Base-by-base conservation (phyloP, 2,888 invertebrate genomes). In the Carcina quercana region DNA sequence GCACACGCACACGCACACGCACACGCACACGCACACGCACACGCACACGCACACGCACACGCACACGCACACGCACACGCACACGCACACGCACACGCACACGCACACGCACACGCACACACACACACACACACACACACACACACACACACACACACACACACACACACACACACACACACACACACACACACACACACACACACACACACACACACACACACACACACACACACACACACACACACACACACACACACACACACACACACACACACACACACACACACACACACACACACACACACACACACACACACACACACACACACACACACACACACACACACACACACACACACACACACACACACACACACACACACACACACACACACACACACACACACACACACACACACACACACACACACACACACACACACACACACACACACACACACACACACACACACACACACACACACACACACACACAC, bases 161-260 rank as follows among this genome's bases (percentile, higher is more conserved):
- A 27, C 27, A 27, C 27, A 27, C 27, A 27, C 27, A 27, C 27
- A 27, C 27, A 27, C 27, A 15, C 27, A 27, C 27, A 27, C 27
- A 15, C 27, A 27, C 27, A 27, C 27, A 27, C 27, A 27, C 27
- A 27, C 27, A 27, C 27, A 27, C 27, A 27, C 27, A 27, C 27
- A 27, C 27, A 27, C 27, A 27, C 27, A 27, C 27, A 27, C 27
- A 15, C 27, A 27, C 27, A 31, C 33, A 27, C 27, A 27, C 27
- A 27, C 27, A 15, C 27, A 27, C 27, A 27, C 27, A 15, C 27
- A 27, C 27, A 27, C 27, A 27, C 27, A 27, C 27, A 27, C 27
- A 27, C 27, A 27, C 27, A 27, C 27, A 27, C 27, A 27, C 27
- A 27, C 27, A 27, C 27, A 27, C 27, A 27, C 27, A 15, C 27